Conservation (phyloP, 2,888 invertebrate species). For the Mythimna albipuncta region DNA sequence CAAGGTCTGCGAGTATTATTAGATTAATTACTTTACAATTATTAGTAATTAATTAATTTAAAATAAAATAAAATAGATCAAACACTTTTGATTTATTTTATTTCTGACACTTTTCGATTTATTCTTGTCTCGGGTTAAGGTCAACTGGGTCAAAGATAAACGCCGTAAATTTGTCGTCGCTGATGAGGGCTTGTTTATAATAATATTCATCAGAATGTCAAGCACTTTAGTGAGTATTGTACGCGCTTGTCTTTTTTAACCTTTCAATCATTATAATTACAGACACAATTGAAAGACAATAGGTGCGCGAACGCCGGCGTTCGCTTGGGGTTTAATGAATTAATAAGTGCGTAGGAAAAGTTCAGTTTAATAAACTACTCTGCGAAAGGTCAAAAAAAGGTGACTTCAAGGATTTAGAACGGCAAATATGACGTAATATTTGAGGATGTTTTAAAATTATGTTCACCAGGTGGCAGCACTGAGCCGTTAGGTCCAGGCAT, state of each 20-base stretch:
- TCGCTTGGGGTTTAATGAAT: too few relatives aligned
- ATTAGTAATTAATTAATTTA: background rate
- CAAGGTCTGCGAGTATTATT: background rate
- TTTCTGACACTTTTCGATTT: background rate
- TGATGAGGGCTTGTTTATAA: background rate
- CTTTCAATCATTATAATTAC: too few relatives aligned
- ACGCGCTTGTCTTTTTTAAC: background rate
- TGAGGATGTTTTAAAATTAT: too few relatives aligned
- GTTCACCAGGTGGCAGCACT: too few relatives aligned
- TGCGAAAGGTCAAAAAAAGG: background rate
- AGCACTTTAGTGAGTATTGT: background rate
- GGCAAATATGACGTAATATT: too few relatives aligned
- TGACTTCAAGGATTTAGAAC: background rate
- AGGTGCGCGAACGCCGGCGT: too few relatives aligned
- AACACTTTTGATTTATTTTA: background rate
- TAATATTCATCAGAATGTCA: constrained; percentile 8
- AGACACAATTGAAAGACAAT: too few relatives aligned
- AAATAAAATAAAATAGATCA: constrained; percentile 1
- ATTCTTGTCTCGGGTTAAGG: background rate
- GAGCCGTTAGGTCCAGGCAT: too few relatives aligned
- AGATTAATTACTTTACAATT: background rate
- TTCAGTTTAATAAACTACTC: too few relatives aligned
- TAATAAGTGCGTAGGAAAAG: too few relatives aligned
- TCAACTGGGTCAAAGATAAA: background rate
- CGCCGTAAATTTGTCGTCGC: background rate